Conservation (phyloP, 53 echinoderm and acorn worm species). For the Astropecten irregularis region DNA sequence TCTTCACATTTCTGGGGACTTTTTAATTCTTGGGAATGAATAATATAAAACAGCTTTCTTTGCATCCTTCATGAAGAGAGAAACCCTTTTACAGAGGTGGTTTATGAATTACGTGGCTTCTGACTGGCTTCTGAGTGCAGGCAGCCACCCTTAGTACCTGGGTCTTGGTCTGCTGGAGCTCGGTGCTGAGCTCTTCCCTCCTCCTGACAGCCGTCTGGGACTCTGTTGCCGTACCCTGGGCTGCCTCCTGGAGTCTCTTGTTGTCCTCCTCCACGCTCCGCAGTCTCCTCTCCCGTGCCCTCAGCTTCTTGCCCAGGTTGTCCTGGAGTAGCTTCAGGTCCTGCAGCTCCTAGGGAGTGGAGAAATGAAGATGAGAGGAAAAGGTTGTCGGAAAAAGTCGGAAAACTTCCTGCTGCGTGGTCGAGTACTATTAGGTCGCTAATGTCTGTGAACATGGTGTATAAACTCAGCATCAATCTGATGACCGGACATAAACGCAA, state of each 20-base stretch:
- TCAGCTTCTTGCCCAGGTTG: conserved; percentile 61
- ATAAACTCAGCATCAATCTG: too few species aligned
- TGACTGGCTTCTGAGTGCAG: too few species aligned
- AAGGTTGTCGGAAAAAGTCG: neutral
- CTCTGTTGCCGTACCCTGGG: conserved; percentile 63
- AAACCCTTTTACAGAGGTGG: too few species aligned
- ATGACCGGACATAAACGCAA: neutral
- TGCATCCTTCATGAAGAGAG: too few species aligned
- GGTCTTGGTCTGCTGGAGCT: conserved; percentile 62
- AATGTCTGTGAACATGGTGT: too few species aligned
- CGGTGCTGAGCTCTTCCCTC: conserved; percentile 66
- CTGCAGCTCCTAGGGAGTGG: conserved; percentile 50
- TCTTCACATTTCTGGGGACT: too few species aligned
- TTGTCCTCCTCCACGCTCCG: conserved; percentile 61
- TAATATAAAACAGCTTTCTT: too few species aligned
- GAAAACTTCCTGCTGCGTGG: too few species aligned
- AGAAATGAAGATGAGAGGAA: neutral
- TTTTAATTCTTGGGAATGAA: too few species aligned
- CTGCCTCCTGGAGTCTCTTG: conserved; percentile 38
- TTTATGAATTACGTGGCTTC: too few species aligned
- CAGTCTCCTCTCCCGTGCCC: conserved; percentile 72
- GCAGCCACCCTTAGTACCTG: conserved; percentile 47
- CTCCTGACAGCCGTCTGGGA: conserved; percentile 57
- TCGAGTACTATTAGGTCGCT: too few species aligned
- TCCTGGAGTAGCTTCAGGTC: conserved; percentile 60